These are phyloP conservation scores for Contarinia nasturtii DNA, from an alignment of 1,140 invertebrate species.

Conservation along the genomic window DNA sequence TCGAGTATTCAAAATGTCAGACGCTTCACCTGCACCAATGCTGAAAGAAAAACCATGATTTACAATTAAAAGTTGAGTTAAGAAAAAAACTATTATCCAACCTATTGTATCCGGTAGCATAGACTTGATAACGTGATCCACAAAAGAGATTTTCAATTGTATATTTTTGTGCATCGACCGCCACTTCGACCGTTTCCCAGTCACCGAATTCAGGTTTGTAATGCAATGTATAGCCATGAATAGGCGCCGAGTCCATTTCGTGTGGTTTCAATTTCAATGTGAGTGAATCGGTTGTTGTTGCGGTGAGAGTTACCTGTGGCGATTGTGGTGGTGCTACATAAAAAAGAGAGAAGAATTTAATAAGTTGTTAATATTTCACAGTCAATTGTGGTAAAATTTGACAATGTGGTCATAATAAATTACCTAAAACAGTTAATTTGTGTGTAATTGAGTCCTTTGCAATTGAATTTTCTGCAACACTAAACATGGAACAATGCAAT, in stretches of 20 bases:
- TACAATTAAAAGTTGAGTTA: not conserved
- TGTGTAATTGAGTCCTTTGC: slow-evolving; percentile 84
- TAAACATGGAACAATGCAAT: too few species aligned
- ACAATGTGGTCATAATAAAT: slow-evolving; percentile 8
- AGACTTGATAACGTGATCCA: slow-evolving; percentile 79
- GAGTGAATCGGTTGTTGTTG: slow-evolving; percentile 67
- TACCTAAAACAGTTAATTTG: slow-evolving; percentile 68
- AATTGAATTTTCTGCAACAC: slow-evolving; percentile 79
- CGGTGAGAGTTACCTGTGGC: slow-evolving; percentile 54
- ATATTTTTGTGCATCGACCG: slow-evolving; percentile 57
- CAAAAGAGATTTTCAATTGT: slow-evolving; percentile 73
- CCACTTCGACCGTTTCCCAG: slow-evolving; percentile 63
- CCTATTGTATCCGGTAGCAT: slow-evolving; percentile 80
- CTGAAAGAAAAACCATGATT: slow-evolving; percentile 27
- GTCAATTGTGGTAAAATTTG: slow-evolving; percentile 1
- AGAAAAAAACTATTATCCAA: slow-evolving; percentile 20
- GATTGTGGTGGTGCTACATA: slow-evolving; percentile 74
- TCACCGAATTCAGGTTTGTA: slow-evolving; percentile 86
- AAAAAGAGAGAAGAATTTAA: slow-evolving; percentile 7
- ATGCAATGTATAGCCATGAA: slow-evolving; percentile 76
- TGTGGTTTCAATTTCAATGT: slow-evolving; percentile 62
- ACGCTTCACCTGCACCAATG: slow-evolving; percentile 74
- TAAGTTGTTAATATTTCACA: too few species aligned
- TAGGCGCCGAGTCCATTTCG: slow-evolving; percentile 48
- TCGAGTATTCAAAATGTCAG: slow-evolving; percentile 65